Conservation (phyloP, 1,140 invertebrate species). For the Macrobrachium nipponense region DNA sequence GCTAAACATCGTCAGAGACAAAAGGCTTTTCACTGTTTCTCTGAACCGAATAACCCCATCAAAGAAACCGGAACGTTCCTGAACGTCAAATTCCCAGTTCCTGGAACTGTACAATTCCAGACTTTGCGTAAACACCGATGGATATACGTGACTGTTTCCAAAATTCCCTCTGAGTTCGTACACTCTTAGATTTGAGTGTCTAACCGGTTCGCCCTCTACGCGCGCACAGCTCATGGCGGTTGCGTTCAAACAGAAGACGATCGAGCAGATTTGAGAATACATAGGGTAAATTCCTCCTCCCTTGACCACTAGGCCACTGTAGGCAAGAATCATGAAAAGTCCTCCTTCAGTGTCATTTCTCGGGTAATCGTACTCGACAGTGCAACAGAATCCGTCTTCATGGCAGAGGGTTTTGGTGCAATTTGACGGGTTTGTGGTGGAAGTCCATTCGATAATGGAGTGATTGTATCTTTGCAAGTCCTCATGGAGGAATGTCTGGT, state of each 20-base stretch:
- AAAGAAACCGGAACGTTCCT: neutral
- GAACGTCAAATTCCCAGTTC: neutral
- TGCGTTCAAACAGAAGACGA: slow-evolving; percentile 47
- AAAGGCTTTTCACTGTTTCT: slow-evolving; percentile 9
- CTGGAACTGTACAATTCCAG: slow-evolving; percentile 16
- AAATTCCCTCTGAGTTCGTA: slow-evolving; percentile 39
- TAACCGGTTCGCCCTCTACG: neutral
- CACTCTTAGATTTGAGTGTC: slow-evolving; percentile 1
- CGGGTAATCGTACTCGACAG: slow-evolving; percentile 21
- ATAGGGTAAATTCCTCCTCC: slow-evolving; percentile 44
- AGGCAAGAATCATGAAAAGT: slow-evolving; percentile 48
- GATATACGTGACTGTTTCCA: slow-evolving; percentile 23
- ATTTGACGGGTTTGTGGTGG: neutral
- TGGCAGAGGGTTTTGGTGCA: slow-evolving; percentile 14
- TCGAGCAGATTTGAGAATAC: slow-evolving; percentile 49
- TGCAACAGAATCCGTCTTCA: slow-evolving; percentile 51
- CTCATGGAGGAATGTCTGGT: slow-evolving; percentile 42
- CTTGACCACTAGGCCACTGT: slow-evolving; percentile 52
- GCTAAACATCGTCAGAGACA: slow-evolving; percentile 47
- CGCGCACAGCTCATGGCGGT: slow-evolving; percentile 39
- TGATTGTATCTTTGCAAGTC: slow-evolving; percentile 40
- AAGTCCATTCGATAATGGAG: neutral
- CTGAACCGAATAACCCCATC: neutral
- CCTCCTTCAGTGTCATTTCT: neutral
- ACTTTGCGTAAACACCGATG: slow-evolving; percentile 40